Evolutionary conservation across 2,113 vertebrate genomes (phyloP).

Genomic region (Rhabdomys dilectus): DNA sequence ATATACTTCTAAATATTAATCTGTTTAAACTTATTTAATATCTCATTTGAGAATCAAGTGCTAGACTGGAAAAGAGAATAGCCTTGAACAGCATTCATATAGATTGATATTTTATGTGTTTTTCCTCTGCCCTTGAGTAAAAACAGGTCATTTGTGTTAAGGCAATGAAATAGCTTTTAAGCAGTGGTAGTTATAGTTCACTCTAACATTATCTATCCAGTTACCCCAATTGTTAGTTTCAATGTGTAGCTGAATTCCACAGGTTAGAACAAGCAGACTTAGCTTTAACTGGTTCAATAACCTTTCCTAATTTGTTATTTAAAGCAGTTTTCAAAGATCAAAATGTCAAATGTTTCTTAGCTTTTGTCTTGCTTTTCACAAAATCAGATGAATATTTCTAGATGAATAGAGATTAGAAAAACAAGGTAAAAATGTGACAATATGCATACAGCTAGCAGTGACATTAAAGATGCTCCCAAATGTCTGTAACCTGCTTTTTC

Average conservation of each 20-base stretch:
- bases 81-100: background rate
- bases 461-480: background rate
- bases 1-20: conserved; percentile 55
- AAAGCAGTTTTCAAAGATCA: conserved; percentile 47
- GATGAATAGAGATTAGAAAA: background rate
- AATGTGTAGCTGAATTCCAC: background rate
- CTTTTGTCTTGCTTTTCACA: background rate
- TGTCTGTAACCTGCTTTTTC: background rate
- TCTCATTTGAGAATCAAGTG: background rate
- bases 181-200: background rate
- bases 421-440: background rate
- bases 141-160: background rate
- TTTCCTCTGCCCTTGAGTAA: background rate
- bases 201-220: background rate
- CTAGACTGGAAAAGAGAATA: background rate
- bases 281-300: background rate
- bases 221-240: background rate
- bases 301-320: conserved; percentile 6
- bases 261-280: conserved; percentile 19
- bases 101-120: background rate
- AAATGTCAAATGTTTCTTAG: conserved; percentile 10
- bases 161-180: background rate
- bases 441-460: background rate
- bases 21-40: background rate
- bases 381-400: background rate